Base-by-base conservation (phyloP, 2,888 invertebrate species). In the Amphipyra tragopoginis region DNA sequence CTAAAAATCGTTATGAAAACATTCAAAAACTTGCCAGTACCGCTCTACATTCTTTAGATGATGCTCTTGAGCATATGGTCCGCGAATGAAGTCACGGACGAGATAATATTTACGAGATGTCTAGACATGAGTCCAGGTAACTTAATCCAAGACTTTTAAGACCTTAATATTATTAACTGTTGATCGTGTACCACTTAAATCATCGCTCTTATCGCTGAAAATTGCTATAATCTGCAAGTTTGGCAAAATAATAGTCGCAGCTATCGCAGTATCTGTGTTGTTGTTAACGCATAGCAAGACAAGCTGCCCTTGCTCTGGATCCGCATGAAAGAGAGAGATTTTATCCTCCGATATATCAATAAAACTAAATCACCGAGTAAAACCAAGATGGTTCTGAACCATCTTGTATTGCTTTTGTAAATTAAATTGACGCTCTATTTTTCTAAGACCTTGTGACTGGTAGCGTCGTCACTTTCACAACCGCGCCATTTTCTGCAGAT, bases 11-110 rank as follows among this genome's bases (percentile, higher is more conserved):
- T 54, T 72, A 60, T 68, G 52, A 36, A 73, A 55, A 63, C 47
- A 58, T 63, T 14, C 55, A 55, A 75, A 55, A 58, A 53, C 53
- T 69, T 61, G 55, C 49, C 66, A 51, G 47, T 49, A 50, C 39
- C 34, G 53, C 44, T 55, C 48, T 34, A 59, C 29, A 66, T 64
- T 75, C 54, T 77, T 59, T 54, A 39, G 40, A 63, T 49, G 69
- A 65, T 78, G 72, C 75, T 79, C 69, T 70, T 56, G 72, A 77
- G 72, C 81, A 79, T 78, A 79, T 76, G 79, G 76, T 77, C 68
- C 66, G 65, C 58, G 77, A 78, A 81, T 82, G 81, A 80, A 84
- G 84, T 86, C 83, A 85, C 55, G 86, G 77, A 66, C 79, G 75
- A 69, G 61, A 72, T 72, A 61, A 72, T 83, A 75, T 82, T 80